phyloP scores from a whole-genome alignment of 2,888 invertebrate species.

The Tipula vernalis region DNA sequence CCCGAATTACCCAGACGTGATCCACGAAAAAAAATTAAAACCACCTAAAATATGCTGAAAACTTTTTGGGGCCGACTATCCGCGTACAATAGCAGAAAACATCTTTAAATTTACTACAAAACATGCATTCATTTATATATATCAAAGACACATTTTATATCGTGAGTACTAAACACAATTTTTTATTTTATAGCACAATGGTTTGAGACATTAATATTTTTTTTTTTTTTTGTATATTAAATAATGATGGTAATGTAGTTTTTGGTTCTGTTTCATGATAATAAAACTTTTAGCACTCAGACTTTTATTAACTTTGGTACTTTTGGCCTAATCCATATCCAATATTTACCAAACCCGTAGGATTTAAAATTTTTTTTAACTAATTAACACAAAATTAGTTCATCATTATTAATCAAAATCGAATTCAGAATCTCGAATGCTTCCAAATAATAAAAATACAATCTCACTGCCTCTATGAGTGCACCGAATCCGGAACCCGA shows the following conservation, averaged over 20 bases:
- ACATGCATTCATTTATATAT: background rate
- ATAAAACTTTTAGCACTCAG: background rate
- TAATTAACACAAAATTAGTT: background rate
- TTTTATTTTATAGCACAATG: background rate
- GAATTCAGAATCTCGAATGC: background rate
- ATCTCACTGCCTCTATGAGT: background rate
- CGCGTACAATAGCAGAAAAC: background rate
- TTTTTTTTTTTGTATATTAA: background rate
- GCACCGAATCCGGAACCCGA: background rate
- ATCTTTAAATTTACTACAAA: background rate
- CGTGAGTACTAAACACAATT: background rate
- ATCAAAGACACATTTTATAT: background rate
- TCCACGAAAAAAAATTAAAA: conserved; percentile 15
- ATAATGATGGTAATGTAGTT: background rate
- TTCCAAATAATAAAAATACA: background rate
- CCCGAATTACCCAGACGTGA: conserved; percentile 15
- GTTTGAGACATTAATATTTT: background rate
- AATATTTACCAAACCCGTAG: too few species aligned
- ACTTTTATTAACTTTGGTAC: background rate
- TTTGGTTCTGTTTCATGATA: background rate
- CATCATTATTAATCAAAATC: background rate
- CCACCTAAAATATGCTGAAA: conserved; percentile 11
- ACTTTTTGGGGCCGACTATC: background rate
- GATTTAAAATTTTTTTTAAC: background rate
- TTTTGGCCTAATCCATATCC: background rate